Evolutionary conservation across 2,797 vertebrate species (phyloP).

Genomic region (Chrysocyon brachyurus): DNA sequence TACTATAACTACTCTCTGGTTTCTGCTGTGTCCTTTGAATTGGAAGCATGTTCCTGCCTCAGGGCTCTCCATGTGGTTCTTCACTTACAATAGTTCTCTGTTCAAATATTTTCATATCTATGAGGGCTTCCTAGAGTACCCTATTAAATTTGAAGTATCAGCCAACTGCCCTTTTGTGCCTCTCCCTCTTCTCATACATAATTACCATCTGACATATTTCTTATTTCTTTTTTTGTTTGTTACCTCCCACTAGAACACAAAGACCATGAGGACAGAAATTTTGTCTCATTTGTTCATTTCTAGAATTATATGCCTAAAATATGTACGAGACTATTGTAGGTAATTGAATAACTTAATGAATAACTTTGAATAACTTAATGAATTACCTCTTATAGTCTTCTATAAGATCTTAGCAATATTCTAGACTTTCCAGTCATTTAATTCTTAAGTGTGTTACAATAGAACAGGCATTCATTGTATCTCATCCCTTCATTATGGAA

Average conservation of each 20-base stretch:
- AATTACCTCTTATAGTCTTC: background rate
- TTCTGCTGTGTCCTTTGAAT: background rate
- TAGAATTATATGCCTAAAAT: background rate
- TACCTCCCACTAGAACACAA: background rate
- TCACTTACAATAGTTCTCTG: background rate
- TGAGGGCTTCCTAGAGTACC: background rate
- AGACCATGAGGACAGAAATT: background rate
- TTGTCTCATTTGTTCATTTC: background rate
- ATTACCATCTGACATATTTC: background rate
- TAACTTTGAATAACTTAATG: background rate
- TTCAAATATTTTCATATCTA: background rate
- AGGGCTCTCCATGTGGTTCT: too few species aligned
- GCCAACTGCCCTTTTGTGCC: accelerated
- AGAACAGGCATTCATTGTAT: background rate
- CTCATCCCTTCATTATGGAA: background rate
- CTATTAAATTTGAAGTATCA: background rate
- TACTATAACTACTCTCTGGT: too few species aligned
- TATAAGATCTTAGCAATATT: background rate
- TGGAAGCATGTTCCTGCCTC: background rate
- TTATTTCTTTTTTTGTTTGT: background rate
- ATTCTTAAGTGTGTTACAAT: conserved; percentile 5
- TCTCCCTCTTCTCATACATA: background rate
- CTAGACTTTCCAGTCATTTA: conserved; percentile 17
- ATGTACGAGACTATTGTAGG: background rate
- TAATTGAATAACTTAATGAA: background rate